A percentile compares a stretch with the other conserved stretches of the same genome.
These are phyloP conservation scores for Camptogramma bilineatum DNA, from an alignment of 2,888 invertebrate genomes.

Conservation along the genomic window DNA sequence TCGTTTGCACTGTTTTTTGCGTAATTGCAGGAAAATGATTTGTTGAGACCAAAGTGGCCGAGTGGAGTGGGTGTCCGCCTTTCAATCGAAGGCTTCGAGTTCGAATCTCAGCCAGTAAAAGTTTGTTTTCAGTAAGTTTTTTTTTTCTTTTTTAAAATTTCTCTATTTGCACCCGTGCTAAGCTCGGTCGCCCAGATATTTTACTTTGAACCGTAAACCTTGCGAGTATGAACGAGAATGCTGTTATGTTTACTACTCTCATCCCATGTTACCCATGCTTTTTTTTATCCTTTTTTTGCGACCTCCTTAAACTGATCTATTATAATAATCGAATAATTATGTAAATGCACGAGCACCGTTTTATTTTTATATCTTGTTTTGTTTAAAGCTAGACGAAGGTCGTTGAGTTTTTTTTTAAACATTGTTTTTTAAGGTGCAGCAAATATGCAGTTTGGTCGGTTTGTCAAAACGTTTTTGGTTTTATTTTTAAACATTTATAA, in stretches of 20 bases:
- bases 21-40: too few species aligned
- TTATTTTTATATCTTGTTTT: slow-evolving; percentile 13
- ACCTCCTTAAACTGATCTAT: slow-evolving; percentile 16
- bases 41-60: too few species aligned
- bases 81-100: too few species aligned
- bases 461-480: background rate
- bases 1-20: too few species aligned
- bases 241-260: background rate
- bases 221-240: background rate
- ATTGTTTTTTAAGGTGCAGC: background rate
- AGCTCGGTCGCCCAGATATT: too few species aligned
- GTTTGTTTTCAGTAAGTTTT: too few species aligned
- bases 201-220: too few species aligned
- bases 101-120: too few species aligned
- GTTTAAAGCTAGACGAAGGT: background rate
- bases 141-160: too few species aligned
- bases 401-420: background rate
- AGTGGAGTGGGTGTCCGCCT: too few species aligned
- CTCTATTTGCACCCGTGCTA: too few species aligned
- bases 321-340: slow-evolving; percentile 34
- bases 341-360: slow-evolving; percentile 26
- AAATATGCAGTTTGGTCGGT: background rate
- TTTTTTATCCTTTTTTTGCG: slow-evolving; percentile 11
- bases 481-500: too few species aligned
- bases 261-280: background rate